Conservation (phyloP, 2,797 vertebrate species). For the Labeo calbasu region DNA sequence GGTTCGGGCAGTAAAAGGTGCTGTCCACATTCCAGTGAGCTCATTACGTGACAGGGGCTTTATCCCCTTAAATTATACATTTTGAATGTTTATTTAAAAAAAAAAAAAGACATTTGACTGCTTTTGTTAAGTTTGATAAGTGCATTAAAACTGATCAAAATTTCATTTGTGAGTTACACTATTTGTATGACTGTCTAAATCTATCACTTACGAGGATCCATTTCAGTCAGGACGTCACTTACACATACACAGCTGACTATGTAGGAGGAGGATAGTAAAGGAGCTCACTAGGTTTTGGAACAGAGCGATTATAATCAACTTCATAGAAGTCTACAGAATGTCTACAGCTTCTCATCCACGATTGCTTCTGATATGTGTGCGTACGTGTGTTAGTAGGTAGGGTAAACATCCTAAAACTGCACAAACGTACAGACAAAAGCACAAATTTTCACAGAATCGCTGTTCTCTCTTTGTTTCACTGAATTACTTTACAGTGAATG, state of each 20-base stretch:
- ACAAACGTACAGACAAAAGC: neutral
- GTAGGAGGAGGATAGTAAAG: neutral
- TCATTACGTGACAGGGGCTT: too few relatives aligned
- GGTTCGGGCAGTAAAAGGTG: too few relatives aligned
- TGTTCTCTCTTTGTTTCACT: neutral
- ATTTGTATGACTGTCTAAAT: neutral
- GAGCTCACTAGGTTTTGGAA: neutral
- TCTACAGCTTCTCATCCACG: neutral
- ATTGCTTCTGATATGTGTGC: neutral
- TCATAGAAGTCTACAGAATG: slow-evolving; percentile 1
- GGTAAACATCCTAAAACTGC: neutral
- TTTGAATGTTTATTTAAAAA: too few relatives aligned
- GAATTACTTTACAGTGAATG: neutral
- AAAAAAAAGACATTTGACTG: too few relatives aligned
- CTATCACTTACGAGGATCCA: neutral
- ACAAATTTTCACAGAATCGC: neutral
- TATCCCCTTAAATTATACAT: too few relatives aligned
- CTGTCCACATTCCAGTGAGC: too few relatives aligned
- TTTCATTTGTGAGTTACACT: neutral
- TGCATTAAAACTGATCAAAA: too few relatives aligned
- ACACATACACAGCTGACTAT: neutral
- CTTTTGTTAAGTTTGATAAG: too few relatives aligned
- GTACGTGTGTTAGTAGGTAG: neutral
- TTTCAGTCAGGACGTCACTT: neutral
- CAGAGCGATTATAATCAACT: neutral